These are phyloP conservation scores for Parapsyche elsis DNA, from an alignment of 1,140 invertebrate genomes.

Conservation along the genomic window DNA sequence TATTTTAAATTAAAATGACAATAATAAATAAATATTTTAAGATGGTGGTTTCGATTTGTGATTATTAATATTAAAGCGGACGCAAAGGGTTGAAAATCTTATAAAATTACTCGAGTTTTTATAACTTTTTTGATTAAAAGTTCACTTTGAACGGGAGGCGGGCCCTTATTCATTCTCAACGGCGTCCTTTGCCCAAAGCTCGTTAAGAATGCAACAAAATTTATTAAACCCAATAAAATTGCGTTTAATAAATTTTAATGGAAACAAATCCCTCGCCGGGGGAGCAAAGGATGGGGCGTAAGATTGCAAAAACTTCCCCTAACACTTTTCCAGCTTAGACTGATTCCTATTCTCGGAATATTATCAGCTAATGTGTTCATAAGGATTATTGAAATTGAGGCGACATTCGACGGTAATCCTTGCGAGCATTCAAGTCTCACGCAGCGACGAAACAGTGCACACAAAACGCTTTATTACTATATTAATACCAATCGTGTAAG, in stretches of 20 bases:
- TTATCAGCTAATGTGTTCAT: not conserved
- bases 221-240: conserved; percentile 7
- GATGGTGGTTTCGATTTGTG: not conserved
- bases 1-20: too few species aligned
- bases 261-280: not conserved
- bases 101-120: conserved; percentile 21
- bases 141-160: conserved; percentile 9
- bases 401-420: conserved; percentile 4
- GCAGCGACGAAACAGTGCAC: not conserved
- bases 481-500: too few species aligned
- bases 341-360: not conserved
- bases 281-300: not conserved
- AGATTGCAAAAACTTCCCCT: too few species aligned
- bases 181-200: conserved; percentile 12
- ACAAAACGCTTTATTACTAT: too few species aligned
- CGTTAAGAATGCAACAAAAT: conserved; percentile 30
- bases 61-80: conserved; percentile 30
- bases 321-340: too few species aligned
- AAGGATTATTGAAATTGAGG: conserved; percentile 11
- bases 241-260: conserved; percentile 27
- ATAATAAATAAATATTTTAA: too few species aligned
- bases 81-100: conserved; percentile 31
- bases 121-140: conserved; percentile 34
- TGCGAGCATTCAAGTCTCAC: not conserved
- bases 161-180: conserved; percentile 1